Evolutionary conservation across 92 coral and sea anemone species (phyloP), one percentile per base, ranked within the genome.

Genomic region (Nematostella vectensis): DNA sequence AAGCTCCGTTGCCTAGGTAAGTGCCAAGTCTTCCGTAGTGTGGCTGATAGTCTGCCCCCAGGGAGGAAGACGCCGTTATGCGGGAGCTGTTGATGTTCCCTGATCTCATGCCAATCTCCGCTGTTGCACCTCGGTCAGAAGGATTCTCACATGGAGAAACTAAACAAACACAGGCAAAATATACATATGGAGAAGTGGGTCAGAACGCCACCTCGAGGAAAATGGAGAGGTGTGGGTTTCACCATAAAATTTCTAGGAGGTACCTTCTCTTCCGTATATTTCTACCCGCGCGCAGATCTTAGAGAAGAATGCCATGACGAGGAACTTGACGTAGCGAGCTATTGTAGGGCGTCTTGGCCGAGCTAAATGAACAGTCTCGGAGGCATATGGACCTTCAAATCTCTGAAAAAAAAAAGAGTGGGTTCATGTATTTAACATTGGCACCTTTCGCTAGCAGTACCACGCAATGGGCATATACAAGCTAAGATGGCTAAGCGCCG

Each of bases 261-360:
- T 22, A 80, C 83, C 78, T 70, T 81, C 73, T 26, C 88, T 68
- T 11, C 88, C 88, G 44, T 31, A 81, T 17, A 81, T 49, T 22
- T 81, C 88, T 22, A 76, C 79, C 55, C 88, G 75, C 79, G 71
- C 70, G 13, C 88, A 81, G 25, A 76, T 59, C 29, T 53, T 75
- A 38, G 23, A 60, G 37, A 38, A 23, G 83, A 83, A 81, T 20
- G 69, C 48, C 3, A 29, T 42, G 8, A 83, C 83, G 3, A 52
- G 52, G 50, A 81, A 55, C 15, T 79, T 68, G 10, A 81, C 58
- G 33, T 26, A 52, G 23, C 68, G 64, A 4, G 72, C 63, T 26
- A 26, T 30, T 28, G 57, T 48, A 4, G 75, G 68, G 22, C 58
- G 72, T 19, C 30, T 40, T 27, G 30, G 58, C 28, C 57, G 47